Percentiles rank a stretch among this genome's conserved stretches.
These are phyloP conservation scores for Drosophila kepulauana DNA, from an alignment of 1,140 invertebrate species.

Conservation along the genomic window DNA sequence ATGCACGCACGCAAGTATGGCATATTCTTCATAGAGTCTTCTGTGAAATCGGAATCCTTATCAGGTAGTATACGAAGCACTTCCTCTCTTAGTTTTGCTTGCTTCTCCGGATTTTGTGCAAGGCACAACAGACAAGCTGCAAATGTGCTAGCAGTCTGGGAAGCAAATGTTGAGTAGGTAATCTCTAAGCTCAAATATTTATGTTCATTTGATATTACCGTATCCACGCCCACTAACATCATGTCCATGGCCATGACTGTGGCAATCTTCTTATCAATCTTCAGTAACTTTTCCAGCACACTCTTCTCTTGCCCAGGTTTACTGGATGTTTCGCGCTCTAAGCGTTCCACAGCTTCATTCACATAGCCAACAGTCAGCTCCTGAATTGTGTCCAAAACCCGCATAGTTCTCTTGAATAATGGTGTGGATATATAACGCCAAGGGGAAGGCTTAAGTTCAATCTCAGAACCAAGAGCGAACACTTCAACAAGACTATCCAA, in stretches of 20 bases:
- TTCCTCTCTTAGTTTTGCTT: conserved; percentile 90
- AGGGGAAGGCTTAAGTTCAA: conserved; percentile 88
- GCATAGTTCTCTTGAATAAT: conserved; percentile 86
- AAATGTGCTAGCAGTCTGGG: conserved; percentile 59
- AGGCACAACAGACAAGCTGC: conserved; percentile 79
- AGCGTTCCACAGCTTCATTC: conserved; percentile 60
- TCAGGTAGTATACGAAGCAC: conserved; percentile 86
- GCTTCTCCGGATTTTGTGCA: conserved; percentile 90
- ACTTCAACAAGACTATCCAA: conserved; percentile 85
- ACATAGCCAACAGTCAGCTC: conserved; percentile 53
- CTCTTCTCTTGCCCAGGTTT: conserved; percentile 67
- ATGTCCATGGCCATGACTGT: conserved; percentile 84
- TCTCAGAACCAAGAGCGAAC: conserved; percentile 85
- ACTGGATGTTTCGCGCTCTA: conserved; percentile 51
- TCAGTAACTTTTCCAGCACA: conserved; percentile 84
- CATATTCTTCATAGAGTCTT: conserved; percentile 86
- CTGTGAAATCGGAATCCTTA: conserved; percentile 86
- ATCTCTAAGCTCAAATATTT: background rate
- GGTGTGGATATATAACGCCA: conserved; percentile 88
- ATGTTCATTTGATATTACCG: conserved; percentile 43
- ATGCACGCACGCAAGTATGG: conserved; percentile 88
- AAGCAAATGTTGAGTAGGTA: background rate
- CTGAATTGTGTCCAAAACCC: conserved; percentile 69
- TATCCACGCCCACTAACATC: conserved; percentile 82
- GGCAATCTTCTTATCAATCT: conserved; percentile 85